A percentile compares a stretch with the other conserved stretches of the same genome.
Evolutionary conservation across 2,797 vertebrate genomes (phyloP).

Genomic region (Alauda arvensis): DNA sequence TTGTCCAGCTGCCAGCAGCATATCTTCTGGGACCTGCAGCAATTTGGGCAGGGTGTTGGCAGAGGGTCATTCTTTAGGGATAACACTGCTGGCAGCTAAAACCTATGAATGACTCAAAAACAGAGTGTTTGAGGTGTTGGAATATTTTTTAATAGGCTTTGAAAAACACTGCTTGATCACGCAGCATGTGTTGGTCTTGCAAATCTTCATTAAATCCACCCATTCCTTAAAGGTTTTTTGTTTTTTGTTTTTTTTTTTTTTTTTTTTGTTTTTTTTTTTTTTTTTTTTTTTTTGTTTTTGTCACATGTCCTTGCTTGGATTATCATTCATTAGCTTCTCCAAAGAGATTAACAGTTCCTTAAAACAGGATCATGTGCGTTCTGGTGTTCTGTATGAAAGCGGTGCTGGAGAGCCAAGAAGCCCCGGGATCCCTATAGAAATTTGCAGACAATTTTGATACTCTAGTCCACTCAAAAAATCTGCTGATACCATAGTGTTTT

Average conservation of each 20-base stretch:
- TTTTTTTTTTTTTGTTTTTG: neutral
- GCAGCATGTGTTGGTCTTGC: neutral
- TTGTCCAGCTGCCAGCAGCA: neutral
- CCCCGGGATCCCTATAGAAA: conserved; percentile 82
- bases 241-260: neutral
- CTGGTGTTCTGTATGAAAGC: conserved; percentile 21
- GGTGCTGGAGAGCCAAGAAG: conserved; percentile 69
- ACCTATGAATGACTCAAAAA: neutral
- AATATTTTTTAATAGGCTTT: neutral
- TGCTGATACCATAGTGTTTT: conserved; percentile 84
- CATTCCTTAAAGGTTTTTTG: neutral
- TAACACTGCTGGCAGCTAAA: neutral
- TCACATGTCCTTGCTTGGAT: conserved; percentile 8
- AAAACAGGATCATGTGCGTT: conserved; percentile 27
- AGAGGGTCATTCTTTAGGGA: neutral
- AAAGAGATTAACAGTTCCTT: conserved; percentile 56
- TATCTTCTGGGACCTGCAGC: neutral
- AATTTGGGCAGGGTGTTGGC: neutral
- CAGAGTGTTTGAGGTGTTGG: neutral
- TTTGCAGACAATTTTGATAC: conserved; percentile 88
- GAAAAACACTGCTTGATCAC: neutral
- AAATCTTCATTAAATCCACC: conserved; percentile 19
- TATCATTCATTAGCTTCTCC: conserved; percentile 52
- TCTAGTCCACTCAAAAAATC: conserved; percentile 89
- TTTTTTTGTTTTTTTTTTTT: neutral